Conservation (phyloP, 2,797 vertebrate species). For the Lemur catta region DNA sequence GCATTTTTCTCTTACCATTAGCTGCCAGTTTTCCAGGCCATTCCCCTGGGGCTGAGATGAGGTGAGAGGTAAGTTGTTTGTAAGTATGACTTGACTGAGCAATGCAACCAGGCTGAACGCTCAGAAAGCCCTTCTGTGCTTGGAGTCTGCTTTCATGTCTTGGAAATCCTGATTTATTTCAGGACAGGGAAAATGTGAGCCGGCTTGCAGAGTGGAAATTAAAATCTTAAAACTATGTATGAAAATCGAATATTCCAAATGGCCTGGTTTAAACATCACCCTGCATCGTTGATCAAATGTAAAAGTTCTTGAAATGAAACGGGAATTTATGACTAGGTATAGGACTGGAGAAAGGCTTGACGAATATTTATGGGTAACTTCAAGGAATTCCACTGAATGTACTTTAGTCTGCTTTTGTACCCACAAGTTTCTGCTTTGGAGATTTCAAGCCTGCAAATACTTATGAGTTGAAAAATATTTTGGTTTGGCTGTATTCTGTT, state of each 20-base stretch:
- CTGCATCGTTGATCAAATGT: slow-evolving; percentile 74
- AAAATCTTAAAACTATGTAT: slow-evolving; percentile 80
- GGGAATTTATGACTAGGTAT: slow-evolving; percentile 77
- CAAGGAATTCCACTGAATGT: slow-evolving; percentile 78
- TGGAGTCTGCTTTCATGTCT: slow-evolving; percentile 71
- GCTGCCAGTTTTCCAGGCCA: slow-evolving; percentile 82
- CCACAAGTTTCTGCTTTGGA: slow-evolving; percentile 81
- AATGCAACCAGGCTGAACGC: slow-evolving; percentile 55
- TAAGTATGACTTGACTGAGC: slow-evolving; percentile 77
- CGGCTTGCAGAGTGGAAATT: slow-evolving; percentile 73
- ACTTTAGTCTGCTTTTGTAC: slow-evolving; percentile 73
- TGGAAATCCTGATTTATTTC: slow-evolving; percentile 78
- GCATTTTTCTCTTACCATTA: slow-evolving; percentile 79
- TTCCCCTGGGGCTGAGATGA: slow-evolving; percentile 78
- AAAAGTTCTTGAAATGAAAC: slow-evolving; percentile 79
- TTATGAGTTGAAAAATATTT: slow-evolving; percentile 79
- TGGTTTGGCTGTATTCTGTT: slow-evolving; percentile 55
- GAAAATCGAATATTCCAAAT: slow-evolving; percentile 70
- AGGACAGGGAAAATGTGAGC: slow-evolving; percentile 72
- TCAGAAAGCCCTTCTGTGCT: slow-evolving; percentile 71
- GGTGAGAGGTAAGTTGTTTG: slow-evolving; percentile 83
- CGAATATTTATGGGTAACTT: slow-evolving; percentile 80
- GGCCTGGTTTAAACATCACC: slow-evolving; percentile 81
- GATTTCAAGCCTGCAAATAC: slow-evolving; percentile 79
- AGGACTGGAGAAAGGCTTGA: slow-evolving; percentile 73